Base-by-base conservation (phyloP, 2,113 vertebrate species). In the Taurulus bubalis region DNA sequence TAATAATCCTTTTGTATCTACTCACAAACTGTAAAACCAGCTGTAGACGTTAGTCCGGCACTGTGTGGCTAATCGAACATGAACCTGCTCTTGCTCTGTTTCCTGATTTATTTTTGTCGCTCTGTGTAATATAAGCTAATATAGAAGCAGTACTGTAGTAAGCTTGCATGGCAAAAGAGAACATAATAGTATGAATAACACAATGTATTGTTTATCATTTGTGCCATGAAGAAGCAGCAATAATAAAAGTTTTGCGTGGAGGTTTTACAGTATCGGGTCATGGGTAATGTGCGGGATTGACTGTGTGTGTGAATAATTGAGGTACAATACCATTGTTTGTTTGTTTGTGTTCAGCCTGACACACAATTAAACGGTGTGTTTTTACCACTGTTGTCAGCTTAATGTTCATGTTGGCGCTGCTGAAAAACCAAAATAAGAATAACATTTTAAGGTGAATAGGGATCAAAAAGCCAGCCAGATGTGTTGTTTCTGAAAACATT, bases 181-280 rank as follows among this genome's bases (percentile, higher is more conserved):
- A 90, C 85, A 87, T 84, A 82, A 74, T 75, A 78, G 83, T 90
- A 71, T 64, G 91, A 92, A 82, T 85, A 79, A 85, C 60, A 84
- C 16, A 14, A 83, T 84, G 88, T 73, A 91, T 94, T 90, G 15
- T 90, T 94, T 90, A 92, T 95, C 94, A 66, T 96, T 95, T 95
- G 96, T 96, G 95, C 96, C 96, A 97, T 96, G 93, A 92, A 94
- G 95, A 95, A 94, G 92, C 93, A 96, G 95, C 95, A 97, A 96
- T 97, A 97, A 94, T 93, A 87, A 92, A 90, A 83, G 79, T 88
- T 56, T 82, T 77, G 84, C 59, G 67, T 89, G 83, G 76, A 85
- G 63, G 67, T 80, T 89, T 77, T 58, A 74, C 71, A 82, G 68
- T 72, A 75, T 81, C 45, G 40, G 79, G 66, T 73, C 24, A 1